Base-by-base conservation (phyloP, 1,140 invertebrate genomes). In the Drosophila ambigua region DNA sequence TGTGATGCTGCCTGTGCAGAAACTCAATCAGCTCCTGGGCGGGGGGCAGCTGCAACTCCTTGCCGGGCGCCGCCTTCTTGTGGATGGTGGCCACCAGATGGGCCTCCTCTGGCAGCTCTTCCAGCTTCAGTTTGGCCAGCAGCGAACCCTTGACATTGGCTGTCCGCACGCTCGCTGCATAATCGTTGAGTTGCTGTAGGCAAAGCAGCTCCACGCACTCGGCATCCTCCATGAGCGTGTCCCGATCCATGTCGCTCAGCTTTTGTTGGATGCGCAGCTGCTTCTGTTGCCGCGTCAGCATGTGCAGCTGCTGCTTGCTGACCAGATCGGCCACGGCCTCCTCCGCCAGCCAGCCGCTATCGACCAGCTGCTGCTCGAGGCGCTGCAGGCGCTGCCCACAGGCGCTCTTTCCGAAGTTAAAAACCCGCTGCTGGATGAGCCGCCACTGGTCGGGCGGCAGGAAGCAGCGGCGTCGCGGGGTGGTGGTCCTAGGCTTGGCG, bases 361-460 rank as follows among this genome's bases (percentile, higher is more conserved):
- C 57, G 4, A 20, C 41, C 24, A 79, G 49, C 57, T 91, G 91
- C 23, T 84, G 8, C 6, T 75, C 77, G 15, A 92, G 49, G 1
- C 79, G 76, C 49, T 90, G 76, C 41, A 90, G 39, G 2, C 85
- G 66, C 52, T 69, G 73, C 2, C 89, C 82, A 16, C 87, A 87
- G 6, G 59, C 35, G 6, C 54, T 61, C 28, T 90, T 87, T 24
- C 91, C 91, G 23, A 91, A 91, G 16, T 92, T 91, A n/a, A 85
- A 60, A 13, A 92, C 82, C 7, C 89, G 57, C 53, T 92, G 87
- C 20, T 78, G 74, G 15, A 92, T 79, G 31, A 83, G 53, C 0
- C 72, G 68, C 91, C 91, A 92, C 41, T 91, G 78, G 11, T 77
- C 61, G 15, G 43, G n/a, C 0, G 69, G 49, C 13, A 92, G 67